These are phyloP conservation scores for Globia sparganii DNA, from an alignment of 2,888 invertebrate genomes.

Conservation along the genomic window DNA sequence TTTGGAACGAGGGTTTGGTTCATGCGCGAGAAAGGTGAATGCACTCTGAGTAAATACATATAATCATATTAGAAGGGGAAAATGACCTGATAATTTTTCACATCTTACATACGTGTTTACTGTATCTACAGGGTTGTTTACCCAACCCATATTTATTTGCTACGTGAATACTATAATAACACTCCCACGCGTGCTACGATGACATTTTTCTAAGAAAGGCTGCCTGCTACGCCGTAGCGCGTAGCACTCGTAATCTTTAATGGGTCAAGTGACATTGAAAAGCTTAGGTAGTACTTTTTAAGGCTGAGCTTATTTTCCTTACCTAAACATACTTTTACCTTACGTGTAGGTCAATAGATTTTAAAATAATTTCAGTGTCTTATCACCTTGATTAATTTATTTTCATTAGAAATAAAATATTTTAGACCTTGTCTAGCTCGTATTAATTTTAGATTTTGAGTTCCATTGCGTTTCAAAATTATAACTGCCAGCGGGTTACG, in stretches of 20 bases:
- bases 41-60: constrained; percentile 32
- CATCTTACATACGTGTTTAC: neutral
- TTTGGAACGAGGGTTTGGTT: constrained; percentile 7
- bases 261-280: constrained; percentile 45
- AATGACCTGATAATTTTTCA: constrained; percentile 31
- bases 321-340: neutral
- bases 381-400: neutral
- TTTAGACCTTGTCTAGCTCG: neutral
- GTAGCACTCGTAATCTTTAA: constrained; percentile 26
- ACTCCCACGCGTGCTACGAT: constrained; percentile 34
- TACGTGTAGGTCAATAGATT: constrained; percentile 1
- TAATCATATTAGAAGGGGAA: constrained; percentile 12
- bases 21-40: constrained; percentile 30
- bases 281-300: constrained; percentile 3
- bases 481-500: neutral
- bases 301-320: constrained; percentile 13
- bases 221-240: constrained; percentile 47
- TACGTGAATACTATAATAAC: constrained; percentile 31
- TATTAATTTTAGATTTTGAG: neutral
- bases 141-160: constrained; percentile 28
- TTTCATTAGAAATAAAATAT: neutral
- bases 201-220: constrained; percentile 24
- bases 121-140: constrained; percentile 15
- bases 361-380: neutral
- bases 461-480: neutral